Evolutionary conservation across 2,113 vertebrate genomes (phyloP).

Genomic region (Nothobranchius furzeri): DNA sequence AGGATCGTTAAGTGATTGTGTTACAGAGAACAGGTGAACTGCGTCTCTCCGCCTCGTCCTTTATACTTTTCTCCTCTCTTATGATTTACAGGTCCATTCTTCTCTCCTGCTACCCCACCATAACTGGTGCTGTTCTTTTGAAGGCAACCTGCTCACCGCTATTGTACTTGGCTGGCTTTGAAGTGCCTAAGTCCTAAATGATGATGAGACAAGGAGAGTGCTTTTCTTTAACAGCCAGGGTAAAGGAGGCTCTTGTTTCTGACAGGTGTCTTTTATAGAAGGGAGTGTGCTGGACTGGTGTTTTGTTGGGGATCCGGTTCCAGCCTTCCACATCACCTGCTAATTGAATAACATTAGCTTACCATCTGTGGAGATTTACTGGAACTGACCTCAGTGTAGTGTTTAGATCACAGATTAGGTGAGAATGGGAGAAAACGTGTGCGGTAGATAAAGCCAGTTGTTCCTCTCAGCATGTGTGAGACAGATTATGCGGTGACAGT

Average conservation of each 20-base stretch:
- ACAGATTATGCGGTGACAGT: slow-evolving; percentile 17
- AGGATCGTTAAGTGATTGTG: slow-evolving; percentile 78
- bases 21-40: slow-evolving; percentile 81
- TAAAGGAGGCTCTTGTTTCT: slow-evolving; percentile 74
- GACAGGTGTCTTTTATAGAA: slow-evolving; percentile 80
- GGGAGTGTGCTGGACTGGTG: slow-evolving; percentile 74
- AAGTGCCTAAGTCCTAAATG: slow-evolving; percentile 77
- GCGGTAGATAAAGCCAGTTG: slow-evolving; percentile 34
- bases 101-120: slow-evolving; percentile 50
- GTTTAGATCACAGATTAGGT: slow-evolving; percentile 68
- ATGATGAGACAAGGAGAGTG: slow-evolving; percentile 74
- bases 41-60: slow-evolving; percentile 68
- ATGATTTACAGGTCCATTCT: slow-evolving; percentile 74
- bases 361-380: slow-evolving; percentile 77
- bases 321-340: slow-evolving; percentile 69
- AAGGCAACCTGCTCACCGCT: slow-evolving; percentile 60
- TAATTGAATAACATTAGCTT: slow-evolving; percentile 77
- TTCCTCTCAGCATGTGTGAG: slow-evolving; percentile 22
- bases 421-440: slow-evolving; percentile 49
- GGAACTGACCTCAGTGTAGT: slow-evolving; percentile 62
- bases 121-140: slow-evolving; percentile 78
- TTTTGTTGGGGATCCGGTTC: slow-evolving; percentile 73
- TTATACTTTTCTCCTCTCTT: slow-evolving; percentile 69
- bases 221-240: slow-evolving; percentile 72
- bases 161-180: slow-evolving; percentile 74